These are phyloP conservation scores for Vannuccia rotundouncinata DNA, from an alignment of 2,888 invertebrate genomes.

Conservation along the genomic window DNA sequence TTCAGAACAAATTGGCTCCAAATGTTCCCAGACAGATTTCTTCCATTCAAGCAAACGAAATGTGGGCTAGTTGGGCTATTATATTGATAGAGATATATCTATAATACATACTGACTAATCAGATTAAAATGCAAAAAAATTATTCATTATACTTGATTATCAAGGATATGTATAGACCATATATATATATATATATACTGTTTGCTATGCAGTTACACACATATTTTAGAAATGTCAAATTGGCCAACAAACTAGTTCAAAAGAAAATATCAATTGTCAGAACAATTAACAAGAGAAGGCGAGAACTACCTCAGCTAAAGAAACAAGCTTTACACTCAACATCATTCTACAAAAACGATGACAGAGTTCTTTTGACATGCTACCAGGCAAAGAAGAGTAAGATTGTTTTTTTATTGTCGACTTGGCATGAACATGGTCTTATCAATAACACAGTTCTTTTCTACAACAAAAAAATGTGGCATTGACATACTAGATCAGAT, in stretches of 20 bases:
- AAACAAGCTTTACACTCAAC: not conserved
- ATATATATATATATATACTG: too few relatives aligned
- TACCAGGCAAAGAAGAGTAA: not conserved
- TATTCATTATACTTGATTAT: too few relatives aligned
- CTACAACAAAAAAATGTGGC: not conserved
- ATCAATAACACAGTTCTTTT: not conserved
- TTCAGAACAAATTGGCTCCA: constrained; percentile 9
- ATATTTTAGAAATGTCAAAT: too few relatives aligned
- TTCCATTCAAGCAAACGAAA: constrained; percentile 15
- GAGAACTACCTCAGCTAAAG: too few relatives aligned
- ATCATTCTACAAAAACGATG: not conserved
- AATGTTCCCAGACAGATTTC: constrained; percentile 7
- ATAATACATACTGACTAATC: too few relatives aligned
- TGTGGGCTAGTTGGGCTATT: constrained; percentile 15
- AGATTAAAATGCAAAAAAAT: too few relatives aligned
- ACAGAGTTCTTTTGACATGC: not conserved
- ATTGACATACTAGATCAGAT: not conserved
- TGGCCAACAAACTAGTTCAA: too few relatives aligned
- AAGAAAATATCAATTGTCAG: too few relatives aligned
- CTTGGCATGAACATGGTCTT: not conserved
- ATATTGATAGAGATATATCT: too few relatives aligned
- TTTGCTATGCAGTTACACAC: too few relatives aligned
- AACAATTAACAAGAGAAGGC: too few relatives aligned
- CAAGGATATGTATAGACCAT: too few relatives aligned
- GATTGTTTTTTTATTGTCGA: not conserved